A percentile compares a stretch with the other conserved stretches of the same genome.
phyloP scores from a whole-genome alignment of 2,113 vertebrate genomes.

The Neolamprologus brichardi region DNA sequence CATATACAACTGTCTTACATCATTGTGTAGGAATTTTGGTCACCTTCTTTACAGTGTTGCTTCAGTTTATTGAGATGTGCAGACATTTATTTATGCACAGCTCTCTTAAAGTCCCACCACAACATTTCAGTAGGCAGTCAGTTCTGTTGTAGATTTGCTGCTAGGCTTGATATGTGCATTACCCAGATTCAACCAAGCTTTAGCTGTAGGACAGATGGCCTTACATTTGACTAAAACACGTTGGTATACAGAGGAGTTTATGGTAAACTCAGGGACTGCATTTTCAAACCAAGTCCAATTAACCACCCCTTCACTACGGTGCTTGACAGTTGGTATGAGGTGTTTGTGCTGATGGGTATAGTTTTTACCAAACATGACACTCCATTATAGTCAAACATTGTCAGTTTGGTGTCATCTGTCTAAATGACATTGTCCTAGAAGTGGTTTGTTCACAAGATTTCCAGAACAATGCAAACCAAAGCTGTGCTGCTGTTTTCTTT shows the following conservation, averaged over 20 bases:
- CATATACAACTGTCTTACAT: background rate
- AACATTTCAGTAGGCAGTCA: background rate
- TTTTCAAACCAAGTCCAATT: background rate
- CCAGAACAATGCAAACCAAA: background rate
- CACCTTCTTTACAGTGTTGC: background rate
- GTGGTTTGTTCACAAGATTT: background rate
- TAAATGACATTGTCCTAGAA: background rate
- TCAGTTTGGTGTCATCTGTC: background rate
- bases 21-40: background rate
- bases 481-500: background rate
- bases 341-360: background rate
- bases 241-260: background rate
- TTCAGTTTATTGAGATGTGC: background rate
- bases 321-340: background rate
- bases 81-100: background rate
- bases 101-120: background rate
- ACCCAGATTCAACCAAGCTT: background rate
- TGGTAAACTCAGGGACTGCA: background rate
- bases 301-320: background rate
- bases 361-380: background rate
- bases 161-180: background rate
- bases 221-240: background rate
- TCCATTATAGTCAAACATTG: background rate
- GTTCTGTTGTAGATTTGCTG: background rate
- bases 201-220: background rate